Conservation (phyloP, 2,797 vertebrate species). For the Carapus acus region DNA sequence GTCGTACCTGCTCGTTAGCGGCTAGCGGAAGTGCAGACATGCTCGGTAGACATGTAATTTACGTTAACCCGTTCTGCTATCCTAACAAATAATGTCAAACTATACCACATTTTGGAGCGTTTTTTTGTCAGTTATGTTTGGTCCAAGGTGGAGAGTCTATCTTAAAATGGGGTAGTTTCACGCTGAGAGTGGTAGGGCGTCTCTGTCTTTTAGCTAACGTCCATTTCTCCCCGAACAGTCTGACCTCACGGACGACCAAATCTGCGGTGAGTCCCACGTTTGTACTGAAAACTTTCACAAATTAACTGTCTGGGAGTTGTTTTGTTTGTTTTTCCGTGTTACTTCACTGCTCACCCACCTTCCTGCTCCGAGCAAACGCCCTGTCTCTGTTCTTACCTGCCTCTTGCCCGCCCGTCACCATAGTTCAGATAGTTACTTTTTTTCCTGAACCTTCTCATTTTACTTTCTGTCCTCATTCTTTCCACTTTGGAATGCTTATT, state of each 20-base stretch:
- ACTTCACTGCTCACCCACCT: conserved; percentile 47
- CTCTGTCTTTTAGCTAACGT: conserved; percentile 48
- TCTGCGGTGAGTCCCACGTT: conserved; percentile 69
- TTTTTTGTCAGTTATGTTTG: not conserved
- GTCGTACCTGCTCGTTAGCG: no score
- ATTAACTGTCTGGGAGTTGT: no score
- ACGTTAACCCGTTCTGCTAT: no score
- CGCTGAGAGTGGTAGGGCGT: conserved; percentile 9
- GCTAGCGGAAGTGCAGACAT: conserved; percentile 66
- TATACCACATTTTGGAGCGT: not conserved
- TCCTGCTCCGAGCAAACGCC: conserved; percentile 48
- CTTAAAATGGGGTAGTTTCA: conserved; percentile 4
- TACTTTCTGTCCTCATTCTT: conserved; percentile 56
- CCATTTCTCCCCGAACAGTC: conserved; percentile 74
- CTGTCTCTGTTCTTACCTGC: conserved; percentile 46
- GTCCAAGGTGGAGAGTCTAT: not conserved
- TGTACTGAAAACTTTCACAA: conserved; percentile 17
- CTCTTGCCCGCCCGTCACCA: conserved; percentile 41
- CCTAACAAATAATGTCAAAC: not conserved
- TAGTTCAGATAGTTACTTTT: conserved; percentile 33
- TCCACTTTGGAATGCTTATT: conserved; percentile 65
- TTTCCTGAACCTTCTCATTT: conserved; percentile 34
- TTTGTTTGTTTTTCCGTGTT: no score
- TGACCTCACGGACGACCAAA: conserved; percentile 82
- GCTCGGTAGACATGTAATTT: not conserved